Conservation (phyloP, 1,140 invertebrate genomes). For the Harlomillsia oculata region DNA sequence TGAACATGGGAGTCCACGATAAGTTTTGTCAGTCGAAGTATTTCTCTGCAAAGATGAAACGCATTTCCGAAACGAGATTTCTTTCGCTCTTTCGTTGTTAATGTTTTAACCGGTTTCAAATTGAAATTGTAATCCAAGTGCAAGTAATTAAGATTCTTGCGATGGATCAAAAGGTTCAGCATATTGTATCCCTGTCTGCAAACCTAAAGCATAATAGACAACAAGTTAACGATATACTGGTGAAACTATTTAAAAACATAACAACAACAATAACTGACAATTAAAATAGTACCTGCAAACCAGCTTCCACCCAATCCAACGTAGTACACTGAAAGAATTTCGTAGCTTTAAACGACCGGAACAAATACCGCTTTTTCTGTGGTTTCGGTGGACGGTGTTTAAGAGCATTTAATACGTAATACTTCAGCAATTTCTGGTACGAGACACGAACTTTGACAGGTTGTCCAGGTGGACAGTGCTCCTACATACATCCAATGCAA, state of each 20-base stretch:
- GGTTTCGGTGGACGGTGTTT: slow-evolving; percentile 96
- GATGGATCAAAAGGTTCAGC: slow-evolving; percentile 96
- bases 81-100: slow-evolving; percentile 98
- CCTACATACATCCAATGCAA: slow-evolving; percentile 45
- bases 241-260: no score
- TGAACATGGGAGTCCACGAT: slow-evolving; percentile 99
- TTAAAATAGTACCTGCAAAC: slow-evolving; percentile 59
- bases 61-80: slow-evolving; percentile 99
- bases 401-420: slow-evolving; percentile 93
- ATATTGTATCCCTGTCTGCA: slow-evolving; percentile 99
- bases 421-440: slow-evolving; percentile 97
- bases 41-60: slow-evolving; percentile 98
- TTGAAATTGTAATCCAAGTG: slow-evolving; percentile 99
- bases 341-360: slow-evolving; percentile 97
- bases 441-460: slow-evolving; percentile 98
- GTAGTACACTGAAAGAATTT: slow-evolving; percentile 99
- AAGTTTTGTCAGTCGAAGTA: slow-evolving; percentile 90
- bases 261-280: no score
- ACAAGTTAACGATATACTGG: no score
- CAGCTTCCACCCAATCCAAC: slow-evolving; percentile 98
- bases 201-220: slow-evolving; percentile 73
- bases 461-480: slow-evolving; percentile 96
- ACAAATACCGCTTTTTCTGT: slow-evolving; percentile 95
- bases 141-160: slow-evolving; percentile 98
- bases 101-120: slow-evolving; percentile 96